Base-by-base conservation (phyloP, 2,113 vertebrate genomes). In the Murina feae region DNA sequence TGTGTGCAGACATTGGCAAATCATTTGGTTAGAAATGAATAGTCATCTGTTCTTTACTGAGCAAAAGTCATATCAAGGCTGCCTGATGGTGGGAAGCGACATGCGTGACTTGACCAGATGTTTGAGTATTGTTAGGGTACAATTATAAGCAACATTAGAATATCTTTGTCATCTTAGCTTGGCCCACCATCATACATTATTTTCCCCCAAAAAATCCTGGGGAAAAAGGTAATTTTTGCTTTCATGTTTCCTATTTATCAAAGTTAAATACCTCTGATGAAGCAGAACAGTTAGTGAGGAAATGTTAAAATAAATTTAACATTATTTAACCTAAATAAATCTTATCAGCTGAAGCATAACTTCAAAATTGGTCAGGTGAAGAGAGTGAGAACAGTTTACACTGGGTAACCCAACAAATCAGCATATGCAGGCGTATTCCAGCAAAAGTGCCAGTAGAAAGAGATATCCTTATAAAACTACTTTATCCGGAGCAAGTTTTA, bases 401-500 rank as follows among this genome's bases (percentile, higher is more conserved):
- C 12, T 49, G 69, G 72, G 4, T 60, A 84, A 63, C 3, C 20
- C 79, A 74, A 12, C 28, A 84, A 89, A 42, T 72, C 11, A 81
- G 66, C 30, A 37, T 81, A 47, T 28, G 7, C 81, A 23, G 58
- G 58, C 37, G 9, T 42, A 37, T 63, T 10, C 9, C 75, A 89
- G 76, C 58, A 92, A 60, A 92, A 86, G 23, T 17, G 17, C 13
- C 51, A 60, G 11, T 68, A 53, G 82, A 92, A 89, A 53, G 1
- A 94, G 17, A 60, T 58, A 68, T 76, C 53, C n/a, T 92, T 80
- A 65, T 96, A 89, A 80, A 93, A 63, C 20, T 14, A 28, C 18
- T 60, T 86, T 71, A 69, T 76, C 42, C 71, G 51, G 16, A 85
- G 21, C 32, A 74, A 74, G n/a, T 72, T 94, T 83, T 71, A 83